These are phyloP conservation scores for Lucinisca nassula DNA, from an alignment of 2,888 invertebrate genomes.

Conservation along the genomic window DNA sequence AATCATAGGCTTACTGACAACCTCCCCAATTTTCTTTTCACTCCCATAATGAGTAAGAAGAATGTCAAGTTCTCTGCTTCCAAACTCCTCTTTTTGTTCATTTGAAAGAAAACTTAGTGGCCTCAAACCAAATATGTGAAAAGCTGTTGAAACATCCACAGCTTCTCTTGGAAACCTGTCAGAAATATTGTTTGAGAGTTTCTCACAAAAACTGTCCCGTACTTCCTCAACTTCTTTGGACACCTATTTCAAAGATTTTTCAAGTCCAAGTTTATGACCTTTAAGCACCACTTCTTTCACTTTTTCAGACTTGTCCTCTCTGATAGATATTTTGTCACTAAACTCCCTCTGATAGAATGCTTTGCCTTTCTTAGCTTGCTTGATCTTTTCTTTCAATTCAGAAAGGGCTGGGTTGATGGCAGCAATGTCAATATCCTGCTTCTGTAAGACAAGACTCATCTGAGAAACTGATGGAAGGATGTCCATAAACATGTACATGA, in stretches of 20 bases:
- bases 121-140: background rate
- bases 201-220: background rate
- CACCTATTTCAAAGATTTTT: background rate
- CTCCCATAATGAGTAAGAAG: slow-evolving; percentile 32
- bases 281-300: background rate
- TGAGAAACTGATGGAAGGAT: slow-evolving; percentile 27
- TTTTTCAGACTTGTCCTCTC: background rate
- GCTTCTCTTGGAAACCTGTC: background rate
- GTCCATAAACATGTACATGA: slow-evolving; percentile 19
- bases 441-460: slow-evolving; percentile 20
- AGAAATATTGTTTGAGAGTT: background rate
- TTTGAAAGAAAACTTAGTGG: background rate
- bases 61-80: background rate
- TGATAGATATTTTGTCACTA: background rate
- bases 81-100: background rate
- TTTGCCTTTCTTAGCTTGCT: slow-evolving; percentile 14
- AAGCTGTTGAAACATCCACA: background rate
- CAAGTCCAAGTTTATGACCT: background rate
- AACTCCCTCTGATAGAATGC: slow-evolving; percentile 24
- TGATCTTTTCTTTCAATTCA: slow-evolving; percentile 9
- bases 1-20: slow-evolving; percentile 13
- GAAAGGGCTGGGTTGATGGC: slow-evolving; percentile 12
- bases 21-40: background rate
- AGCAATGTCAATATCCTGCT: slow-evolving; percentile 28
- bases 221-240: background rate